Base-by-base conservation (phyloP, 2,113 vertebrate species). In the Enhydra lutris region DNA sequence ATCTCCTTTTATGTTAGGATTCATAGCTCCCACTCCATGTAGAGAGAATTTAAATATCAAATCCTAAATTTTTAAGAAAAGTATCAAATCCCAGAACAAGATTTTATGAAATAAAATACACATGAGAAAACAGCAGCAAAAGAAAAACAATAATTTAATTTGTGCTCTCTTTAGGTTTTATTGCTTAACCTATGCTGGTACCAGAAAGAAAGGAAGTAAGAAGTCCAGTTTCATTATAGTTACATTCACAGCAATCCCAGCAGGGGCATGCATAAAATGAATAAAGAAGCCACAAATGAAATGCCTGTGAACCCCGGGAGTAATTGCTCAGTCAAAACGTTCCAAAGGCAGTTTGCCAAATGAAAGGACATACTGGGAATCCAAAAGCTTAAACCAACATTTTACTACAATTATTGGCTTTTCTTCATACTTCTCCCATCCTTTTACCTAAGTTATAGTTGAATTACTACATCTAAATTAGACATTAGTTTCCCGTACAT, bases 341-440 rank as follows among this genome's bases (percentile, higher is more conserved):
- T 97, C 89, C 93, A 96, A 92, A 86, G 93, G 94, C 87, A 81
- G 71, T 59, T 69, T 93, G 93, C 83, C 96, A 97, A 95, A 92
- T 69, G 55, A 95, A 97, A 96, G 45, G 87, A 96, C 61, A 88
- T n/a, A 74, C 34, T 74, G 74, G 67, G 78, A 79, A 29, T 73
- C 86, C 95, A 92, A 95, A 92, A 80, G 83, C 73, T 94, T 92
- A 95, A 92, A 85, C 45, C 79, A 92, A 95, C 69, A 91, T 88
- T 96, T 95, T 85, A 74, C 69, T 88, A 71, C 59, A 91, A 94
- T 89, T 90, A 93, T 4, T 96, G 84, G 65, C 74, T 94, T 95
- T 96, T 93, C 59, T 94, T 90, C 94, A 94, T 29, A 74, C 31
- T 73, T 96, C n/a, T 71, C 42, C 39, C 29, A 73, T 61, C 57